Percentiles rank a stretch among this genome's conserved stretches.
Evolutionary conservation across 2,888 invertebrate genomes (phyloP).

Genomic region (Melipona bicolor): DNA sequence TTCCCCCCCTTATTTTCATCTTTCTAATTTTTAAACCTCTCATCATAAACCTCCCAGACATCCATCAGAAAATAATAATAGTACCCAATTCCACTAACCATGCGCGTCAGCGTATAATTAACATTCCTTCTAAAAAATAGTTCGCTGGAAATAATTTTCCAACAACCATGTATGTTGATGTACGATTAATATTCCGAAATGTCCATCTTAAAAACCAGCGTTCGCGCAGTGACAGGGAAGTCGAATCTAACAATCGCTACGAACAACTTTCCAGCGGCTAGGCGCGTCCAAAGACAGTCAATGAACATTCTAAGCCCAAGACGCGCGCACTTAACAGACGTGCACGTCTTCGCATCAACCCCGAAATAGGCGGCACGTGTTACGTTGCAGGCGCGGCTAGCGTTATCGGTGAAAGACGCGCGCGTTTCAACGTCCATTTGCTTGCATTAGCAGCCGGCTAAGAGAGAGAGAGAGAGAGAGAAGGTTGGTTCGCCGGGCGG

Average conservation of each 20-base stretch:
- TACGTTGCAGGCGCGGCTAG: conserved; percentile 21
- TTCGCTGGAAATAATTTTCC: too few relatives aligned
- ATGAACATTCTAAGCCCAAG: not conserved
- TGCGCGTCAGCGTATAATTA: too few relatives aligned
- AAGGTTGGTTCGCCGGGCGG: not conserved
- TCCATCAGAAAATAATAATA: too few relatives aligned
- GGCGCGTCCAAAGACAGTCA: not conserved
- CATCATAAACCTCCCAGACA: too few relatives aligned
- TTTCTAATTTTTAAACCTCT: not conserved
- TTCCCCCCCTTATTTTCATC: not conserved
- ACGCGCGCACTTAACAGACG: not conserved
- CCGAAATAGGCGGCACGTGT: conserved; percentile 29
- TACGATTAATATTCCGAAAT: not conserved
- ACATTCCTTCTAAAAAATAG: too few relatives aligned
- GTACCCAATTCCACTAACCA: too few relatives aligned
- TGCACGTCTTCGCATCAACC: not conserved
- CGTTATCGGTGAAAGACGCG: conserved; percentile 20
- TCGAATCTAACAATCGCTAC: not conserved
- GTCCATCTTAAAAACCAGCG: not conserved
- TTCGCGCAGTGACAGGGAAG: too few relatives aligned
- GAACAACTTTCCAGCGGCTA: not conserved
- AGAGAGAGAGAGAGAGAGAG: not conserved
- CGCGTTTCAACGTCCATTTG: conserved; percentile 25
- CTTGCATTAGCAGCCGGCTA: conserved; percentile 8
- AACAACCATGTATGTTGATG: too few relatives aligned